Base-by-base conservation (phyloP, 2,888 invertebrate species). In the Sceliomorpha sp. region DNA sequence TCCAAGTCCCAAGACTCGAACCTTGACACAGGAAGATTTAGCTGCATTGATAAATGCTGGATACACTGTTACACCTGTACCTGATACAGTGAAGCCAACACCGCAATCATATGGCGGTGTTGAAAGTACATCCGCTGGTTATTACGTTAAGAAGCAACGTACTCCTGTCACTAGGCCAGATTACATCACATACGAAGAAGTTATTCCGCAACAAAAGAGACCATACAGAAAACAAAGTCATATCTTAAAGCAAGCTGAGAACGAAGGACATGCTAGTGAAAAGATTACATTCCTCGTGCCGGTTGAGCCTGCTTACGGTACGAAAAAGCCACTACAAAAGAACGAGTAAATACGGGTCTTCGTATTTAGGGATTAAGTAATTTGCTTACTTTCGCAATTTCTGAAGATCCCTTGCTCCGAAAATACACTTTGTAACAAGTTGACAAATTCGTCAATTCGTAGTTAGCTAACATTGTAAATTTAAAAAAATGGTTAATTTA, bases 271-370 rank as follows among this genome's bases (percentile, higher is more conserved):
- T 8, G 69, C 73, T 32, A 80, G 78, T 45, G 84, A 83, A 40
- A 87, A 85, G 58, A 74, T 87, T 9, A 84, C 87, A 0, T 85
- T 79, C 9, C 72, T 87, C 24, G 76, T 87, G 0, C 87, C 87
- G 0, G 63, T 86, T 9, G 85, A 87, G 15, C 76, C 80, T n/a
- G 74, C 73, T 6, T 85, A 82, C 29, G 84, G 85, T 9, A 82
- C 79, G 10, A 79, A 79, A 68, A 78, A 82, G 34, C 63, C 66
- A 32, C 27, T 55, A 5, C 10, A 58, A 44, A 71, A 67, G 15
- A 24, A 51, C 10, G 62, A 71, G 67, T 71, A 71, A 63, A 34
- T 39, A 27, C 34, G 9, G 5, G 8, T 14, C n/a, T 27, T 24
- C 26, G 36, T 31, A 51, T 13, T 36, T 63, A 62, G 45, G 37